Conservation (phyloP, 2,888 invertebrate genomes). For the Dugesia japonica region DNA sequence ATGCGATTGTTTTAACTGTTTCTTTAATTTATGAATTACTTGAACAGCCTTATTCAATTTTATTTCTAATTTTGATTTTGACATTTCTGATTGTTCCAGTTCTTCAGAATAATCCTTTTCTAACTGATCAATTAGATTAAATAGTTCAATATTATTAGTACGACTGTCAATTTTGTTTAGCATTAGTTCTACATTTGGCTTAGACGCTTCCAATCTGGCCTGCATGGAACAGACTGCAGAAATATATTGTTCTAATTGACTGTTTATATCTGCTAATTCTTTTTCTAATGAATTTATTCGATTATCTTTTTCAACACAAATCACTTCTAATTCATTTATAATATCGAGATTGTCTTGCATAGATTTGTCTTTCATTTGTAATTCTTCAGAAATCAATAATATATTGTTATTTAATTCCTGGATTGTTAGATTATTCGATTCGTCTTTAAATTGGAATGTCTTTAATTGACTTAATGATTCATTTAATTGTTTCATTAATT, state of each 20-base stretch:
- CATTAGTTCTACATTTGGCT: neutral
- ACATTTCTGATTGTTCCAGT: slow-evolving; percentile 3
- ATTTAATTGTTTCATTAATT: slow-evolving; percentile 6
- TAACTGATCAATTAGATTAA: slow-evolving; percentile 7
- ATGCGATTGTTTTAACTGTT: neutral
- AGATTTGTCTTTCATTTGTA: neutral
- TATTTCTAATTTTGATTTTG: slow-evolving; percentile 4
- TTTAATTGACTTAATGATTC: neutral
- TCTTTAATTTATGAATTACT: slow-evolving; percentile 23
- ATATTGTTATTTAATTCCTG: neutral
- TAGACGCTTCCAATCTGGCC: slow-evolving; percentile 29
- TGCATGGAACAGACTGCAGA: slow-evolving; percentile 23
- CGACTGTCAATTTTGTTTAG: neutral
- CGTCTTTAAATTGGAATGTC: neutral
- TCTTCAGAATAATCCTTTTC: slow-evolving; percentile 20
- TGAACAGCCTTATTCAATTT: slow-evolving; percentile 2
- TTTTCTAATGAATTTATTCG: slow-evolving; percentile 28
- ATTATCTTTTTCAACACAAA: slow-evolving; percentile 29
- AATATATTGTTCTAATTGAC: slow-evolving; percentile 26
- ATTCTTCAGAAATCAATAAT: neutral
- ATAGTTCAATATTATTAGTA: neutral
- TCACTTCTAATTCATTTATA: slow-evolving; percentile 32
- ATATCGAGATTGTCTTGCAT: neutral
- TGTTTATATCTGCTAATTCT: slow-evolving; percentile 22
- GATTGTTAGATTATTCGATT: neutral